Conservation (phyloP, 1,140 invertebrate species). For the Drosophila ambigua region DNA sequence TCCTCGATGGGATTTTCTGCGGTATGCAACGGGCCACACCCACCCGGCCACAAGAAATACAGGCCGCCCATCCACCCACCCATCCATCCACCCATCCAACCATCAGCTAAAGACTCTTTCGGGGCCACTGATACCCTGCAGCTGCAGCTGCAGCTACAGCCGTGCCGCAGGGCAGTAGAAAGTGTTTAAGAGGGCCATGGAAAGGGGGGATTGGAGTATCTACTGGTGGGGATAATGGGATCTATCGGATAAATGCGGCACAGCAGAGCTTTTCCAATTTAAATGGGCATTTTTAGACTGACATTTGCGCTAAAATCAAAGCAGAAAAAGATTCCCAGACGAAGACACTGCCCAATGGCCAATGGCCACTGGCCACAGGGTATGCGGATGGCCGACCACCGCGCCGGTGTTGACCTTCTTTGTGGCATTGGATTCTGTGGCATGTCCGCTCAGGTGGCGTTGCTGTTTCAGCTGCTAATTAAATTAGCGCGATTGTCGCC, state of each 20-base stretch:
- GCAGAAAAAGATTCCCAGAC: too few relatives aligned
- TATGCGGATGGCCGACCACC: not conserved
- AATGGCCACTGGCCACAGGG: conserved; percentile 1
- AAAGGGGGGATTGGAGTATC: too few relatives aligned
- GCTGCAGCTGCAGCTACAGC: too few relatives aligned
- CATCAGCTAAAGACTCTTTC: not conserved
- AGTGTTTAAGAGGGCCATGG: not conserved
- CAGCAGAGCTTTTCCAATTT: too few relatives aligned
- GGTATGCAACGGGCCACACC: conserved; percentile 20
- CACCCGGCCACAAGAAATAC: not conserved
- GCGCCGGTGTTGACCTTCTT: conserved; percentile 8
- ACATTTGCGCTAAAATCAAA: too few relatives aligned
- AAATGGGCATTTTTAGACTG: too few relatives aligned
- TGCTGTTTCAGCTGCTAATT: conserved; percentile 48
- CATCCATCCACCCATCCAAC: conserved; percentile 1
- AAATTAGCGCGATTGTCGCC: conserved; percentile 64
- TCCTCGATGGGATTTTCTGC: conserved; percentile 44
- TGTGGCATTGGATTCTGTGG: conserved; percentile 11
- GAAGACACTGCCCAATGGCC: too few relatives aligned
- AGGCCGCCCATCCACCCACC: conserved; percentile 3
- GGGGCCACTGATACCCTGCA: not conserved
- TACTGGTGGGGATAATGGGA: too few relatives aligned
- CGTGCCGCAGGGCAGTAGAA: not conserved
- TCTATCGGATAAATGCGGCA: too few relatives aligned
- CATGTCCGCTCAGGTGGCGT: conserved; percentile 10